Evolutionary conservation across 2,113 vertebrate genomes (phyloP).

Genomic region (Marmota flaviventris): DNA sequence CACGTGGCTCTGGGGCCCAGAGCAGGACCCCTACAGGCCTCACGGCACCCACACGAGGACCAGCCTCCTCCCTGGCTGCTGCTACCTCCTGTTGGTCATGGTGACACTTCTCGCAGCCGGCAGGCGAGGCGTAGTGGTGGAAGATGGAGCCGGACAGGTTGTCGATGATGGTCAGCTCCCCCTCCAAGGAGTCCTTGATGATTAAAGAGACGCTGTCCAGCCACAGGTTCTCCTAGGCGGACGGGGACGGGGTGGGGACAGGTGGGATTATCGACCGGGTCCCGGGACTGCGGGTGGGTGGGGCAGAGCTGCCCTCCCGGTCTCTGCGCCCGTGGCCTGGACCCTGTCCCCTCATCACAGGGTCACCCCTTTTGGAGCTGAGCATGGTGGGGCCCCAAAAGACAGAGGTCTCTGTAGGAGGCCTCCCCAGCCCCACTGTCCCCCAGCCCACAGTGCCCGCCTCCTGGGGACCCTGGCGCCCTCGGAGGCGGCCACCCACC

Average conservation of each 20-base stretch:
- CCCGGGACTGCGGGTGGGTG: background rate
- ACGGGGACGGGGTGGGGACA: slow-evolving; percentile 90
- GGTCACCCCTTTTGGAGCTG: background rate
- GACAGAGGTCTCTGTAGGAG: background rate
- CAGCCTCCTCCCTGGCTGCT: slow-evolving; percentile 69
- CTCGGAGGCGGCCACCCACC: slow-evolving; percentile 86
- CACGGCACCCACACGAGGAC: slow-evolving; percentile 71
- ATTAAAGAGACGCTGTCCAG: slow-evolving; percentile 99
- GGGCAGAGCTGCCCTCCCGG: slow-evolving; percentile 20
- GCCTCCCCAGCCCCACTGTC: background rate
- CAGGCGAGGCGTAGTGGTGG: slow-evolving; percentile 98
- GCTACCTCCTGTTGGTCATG: slow-evolving; percentile 97
- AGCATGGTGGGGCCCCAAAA: background rate
- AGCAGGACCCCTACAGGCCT: background rate
- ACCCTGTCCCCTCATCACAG: background rate
- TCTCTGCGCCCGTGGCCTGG: slow-evolving; percentile 53
- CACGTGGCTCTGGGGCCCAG: background rate
- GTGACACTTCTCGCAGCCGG: slow-evolving; percentile 94
- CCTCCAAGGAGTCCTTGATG: slow-evolving; percentile 99
- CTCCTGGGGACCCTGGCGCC: background rate
- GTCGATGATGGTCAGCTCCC: slow-evolving; percentile 99
- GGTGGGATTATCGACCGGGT: slow-evolving; percentile 86
- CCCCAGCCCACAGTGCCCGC: background rate
- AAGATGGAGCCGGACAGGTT: slow-evolving; percentile 99
- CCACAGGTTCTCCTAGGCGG: slow-evolving; percentile 98